Percentiles rank a stretch among this genome's conserved stretches.
Evolutionary conservation across 2,113 vertebrate species (phyloP).

Genomic region (Syngnathoides biaculeatus): DNA sequence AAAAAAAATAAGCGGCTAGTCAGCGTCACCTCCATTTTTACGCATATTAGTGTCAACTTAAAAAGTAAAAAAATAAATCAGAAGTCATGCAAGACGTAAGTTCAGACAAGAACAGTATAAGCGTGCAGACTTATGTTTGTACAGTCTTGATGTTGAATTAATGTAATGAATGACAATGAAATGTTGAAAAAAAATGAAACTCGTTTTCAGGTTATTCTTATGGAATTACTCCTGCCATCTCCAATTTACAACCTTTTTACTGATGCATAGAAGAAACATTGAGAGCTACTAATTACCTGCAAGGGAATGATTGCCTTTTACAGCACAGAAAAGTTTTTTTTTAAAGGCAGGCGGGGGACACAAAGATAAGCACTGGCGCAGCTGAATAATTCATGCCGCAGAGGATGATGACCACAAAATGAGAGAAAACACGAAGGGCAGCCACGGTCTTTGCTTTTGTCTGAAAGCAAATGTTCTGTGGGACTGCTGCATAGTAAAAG

Average conservation of each 20-base stretch:
- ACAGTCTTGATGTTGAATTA: neutral
- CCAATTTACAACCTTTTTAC: neutral
- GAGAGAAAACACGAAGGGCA: slow-evolving; percentile 3
- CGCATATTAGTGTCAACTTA: too few species aligned
- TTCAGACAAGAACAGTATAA: neutral
- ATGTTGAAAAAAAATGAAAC: neutral
- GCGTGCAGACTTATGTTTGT: neutral
- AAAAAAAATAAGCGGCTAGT: too few species aligned
- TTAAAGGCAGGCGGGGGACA: neutral
- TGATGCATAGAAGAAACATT: neutral
- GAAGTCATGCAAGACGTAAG: too few species aligned
- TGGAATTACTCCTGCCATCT: neutral
- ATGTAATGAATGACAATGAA: neutral
- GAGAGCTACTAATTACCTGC: slow-evolving; percentile 1
- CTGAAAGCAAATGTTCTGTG: neutral
- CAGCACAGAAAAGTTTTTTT: slow-evolving; percentile 6
- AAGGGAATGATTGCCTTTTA: slow-evolving; percentile 7
- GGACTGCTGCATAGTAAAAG: neutral
- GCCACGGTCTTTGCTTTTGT: neutral
- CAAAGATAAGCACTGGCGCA: slow-evolving; percentile 6
- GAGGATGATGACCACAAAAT: slow-evolving; percentile 26
- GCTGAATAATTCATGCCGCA: slow-evolving; percentile 52
- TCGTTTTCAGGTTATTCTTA: neutral
- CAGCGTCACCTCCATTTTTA: too few species aligned
- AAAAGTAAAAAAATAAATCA: too few species aligned